phyloP scores from a whole-genome alignment of 2,888 invertebrate genomes.

The Arge pagana region DNA sequence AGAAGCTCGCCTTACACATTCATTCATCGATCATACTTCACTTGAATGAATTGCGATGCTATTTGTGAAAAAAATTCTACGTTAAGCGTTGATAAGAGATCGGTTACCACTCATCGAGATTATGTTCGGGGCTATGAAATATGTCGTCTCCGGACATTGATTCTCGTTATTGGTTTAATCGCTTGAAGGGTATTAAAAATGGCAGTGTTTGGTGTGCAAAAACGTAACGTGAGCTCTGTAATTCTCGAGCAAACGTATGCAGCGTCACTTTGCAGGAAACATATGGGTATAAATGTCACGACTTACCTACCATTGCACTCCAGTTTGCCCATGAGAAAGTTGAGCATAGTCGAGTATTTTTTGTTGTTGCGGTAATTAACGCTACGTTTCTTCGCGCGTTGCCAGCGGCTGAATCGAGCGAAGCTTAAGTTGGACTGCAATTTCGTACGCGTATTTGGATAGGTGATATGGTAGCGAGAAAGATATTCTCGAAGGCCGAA shows the following conservation, averaged over 20 bases:
- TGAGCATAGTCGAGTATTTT: conserved; percentile 7
- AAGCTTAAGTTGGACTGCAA: conserved; percentile 4
- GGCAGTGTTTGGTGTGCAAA: too few relatives aligned
- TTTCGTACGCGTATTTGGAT: conserved; percentile 14
- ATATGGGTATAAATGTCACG: background rate
- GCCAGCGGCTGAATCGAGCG: background rate
- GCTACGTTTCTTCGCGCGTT: background rate
- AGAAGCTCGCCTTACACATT: too few relatives aligned
- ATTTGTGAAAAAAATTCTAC: too few relatives aligned
- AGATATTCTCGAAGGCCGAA: conserved; percentile 34
- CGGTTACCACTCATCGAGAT: too few relatives aligned
- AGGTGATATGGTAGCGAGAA: conserved; percentile 9
- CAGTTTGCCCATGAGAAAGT: conserved; percentile 20
- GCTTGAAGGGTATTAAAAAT: too few relatives aligned
- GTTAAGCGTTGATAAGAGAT: too few relatives aligned
- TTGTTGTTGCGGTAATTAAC: background rate
- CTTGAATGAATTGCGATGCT: too few relatives aligned
- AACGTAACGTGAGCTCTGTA: too few relatives aligned
- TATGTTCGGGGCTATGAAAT: too few relatives aligned
- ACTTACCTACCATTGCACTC: conserved; percentile 19
- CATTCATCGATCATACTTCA: too few relatives aligned
- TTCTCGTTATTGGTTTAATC: too few relatives aligned
- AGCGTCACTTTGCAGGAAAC: background rate
- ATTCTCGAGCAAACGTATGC: conserved; percentile 8
- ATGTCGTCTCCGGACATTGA: too few relatives aligned